phyloP scores from a whole-genome alignment of 2,113 vertebrate genomes.

The Rhinolophus sinicus region DNA sequence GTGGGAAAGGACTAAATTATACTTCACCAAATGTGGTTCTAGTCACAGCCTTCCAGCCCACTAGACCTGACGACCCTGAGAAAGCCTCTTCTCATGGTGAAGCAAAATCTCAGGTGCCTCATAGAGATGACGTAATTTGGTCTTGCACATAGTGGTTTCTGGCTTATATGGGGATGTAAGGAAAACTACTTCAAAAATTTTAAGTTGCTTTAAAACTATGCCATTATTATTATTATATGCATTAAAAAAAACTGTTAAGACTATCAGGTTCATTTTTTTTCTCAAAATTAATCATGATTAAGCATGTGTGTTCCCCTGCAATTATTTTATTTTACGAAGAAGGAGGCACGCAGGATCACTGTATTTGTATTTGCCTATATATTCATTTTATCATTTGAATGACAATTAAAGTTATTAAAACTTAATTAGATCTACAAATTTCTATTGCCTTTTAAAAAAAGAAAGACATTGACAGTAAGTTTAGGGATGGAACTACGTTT shows the following conservation, averaged over 20 bases:
- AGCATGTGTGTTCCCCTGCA: neutral
- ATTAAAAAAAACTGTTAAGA: neutral
- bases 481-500: neutral
- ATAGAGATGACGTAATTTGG: rapidly evolving
- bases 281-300: neutral
- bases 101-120: too few relatives aligned
- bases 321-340: neutral
- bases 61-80: neutral
- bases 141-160: neutral
- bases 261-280: neutral
- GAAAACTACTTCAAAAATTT: neutral
- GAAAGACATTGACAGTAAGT: neutral
- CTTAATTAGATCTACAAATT: neutral
- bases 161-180: too few relatives aligned
- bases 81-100: neutral
- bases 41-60: neutral
- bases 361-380: neutral
- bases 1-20: neutral
- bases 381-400: neutral
- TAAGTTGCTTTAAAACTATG: neutral
- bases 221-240: neutral
- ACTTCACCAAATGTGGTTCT: neutral
- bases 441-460: neutral
- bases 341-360: neutral
- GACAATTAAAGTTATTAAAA: neutral